These are phyloP conservation scores for Arothron firmamentum DNA, from an alignment of 2,113 vertebrate species.

Conservation along the genomic window DNA sequence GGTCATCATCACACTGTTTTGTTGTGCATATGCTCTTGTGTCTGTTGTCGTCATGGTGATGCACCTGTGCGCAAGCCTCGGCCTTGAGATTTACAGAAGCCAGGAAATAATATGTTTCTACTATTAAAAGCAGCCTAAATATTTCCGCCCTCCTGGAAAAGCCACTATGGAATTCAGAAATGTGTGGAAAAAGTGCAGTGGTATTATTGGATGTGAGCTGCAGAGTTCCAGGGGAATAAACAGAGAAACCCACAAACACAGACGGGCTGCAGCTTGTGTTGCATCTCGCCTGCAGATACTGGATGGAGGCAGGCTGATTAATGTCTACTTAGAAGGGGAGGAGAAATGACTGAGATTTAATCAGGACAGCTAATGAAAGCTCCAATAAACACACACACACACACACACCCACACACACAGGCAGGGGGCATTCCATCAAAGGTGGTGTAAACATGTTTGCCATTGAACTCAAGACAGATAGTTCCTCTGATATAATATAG, in stretches of 20 bases:
- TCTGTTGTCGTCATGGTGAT: slow-evolving; percentile 39
- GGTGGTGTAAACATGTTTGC: slow-evolving; percentile 10
- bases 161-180: too few relatives aligned
- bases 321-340: slow-evolving; percentile 40
- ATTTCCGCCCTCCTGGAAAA: too few relatives aligned
- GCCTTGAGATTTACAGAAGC: slow-evolving; percentile 7
- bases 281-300: slow-evolving; percentile 29
- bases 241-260: slow-evolving; percentile 7
- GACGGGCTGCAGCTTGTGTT: slow-evolving; percentile 8
- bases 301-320: slow-evolving; percentile 51
- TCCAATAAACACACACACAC: slow-evolving; percentile 32
- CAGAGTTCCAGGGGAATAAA: background rate
- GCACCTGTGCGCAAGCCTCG: slow-evolving; percentile 16
- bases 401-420: slow-evolving; percentile 10
- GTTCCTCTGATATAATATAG: background rate
- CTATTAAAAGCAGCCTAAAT: too few relatives aligned
- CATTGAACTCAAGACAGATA: slow-evolving; percentile 28
- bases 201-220: background rate
- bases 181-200: too few relatives aligned
- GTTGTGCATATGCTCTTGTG: too few relatives aligned
- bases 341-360: slow-evolving; percentile 57
- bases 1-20: background rate
- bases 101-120: background rate
- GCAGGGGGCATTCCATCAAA: slow-evolving; percentile 32
- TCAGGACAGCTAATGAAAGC: slow-evolving; percentile 56